phyloP scores from a whole-genome alignment of 2,113 vertebrate species.

The Pseudopodoces humilis region DNA sequence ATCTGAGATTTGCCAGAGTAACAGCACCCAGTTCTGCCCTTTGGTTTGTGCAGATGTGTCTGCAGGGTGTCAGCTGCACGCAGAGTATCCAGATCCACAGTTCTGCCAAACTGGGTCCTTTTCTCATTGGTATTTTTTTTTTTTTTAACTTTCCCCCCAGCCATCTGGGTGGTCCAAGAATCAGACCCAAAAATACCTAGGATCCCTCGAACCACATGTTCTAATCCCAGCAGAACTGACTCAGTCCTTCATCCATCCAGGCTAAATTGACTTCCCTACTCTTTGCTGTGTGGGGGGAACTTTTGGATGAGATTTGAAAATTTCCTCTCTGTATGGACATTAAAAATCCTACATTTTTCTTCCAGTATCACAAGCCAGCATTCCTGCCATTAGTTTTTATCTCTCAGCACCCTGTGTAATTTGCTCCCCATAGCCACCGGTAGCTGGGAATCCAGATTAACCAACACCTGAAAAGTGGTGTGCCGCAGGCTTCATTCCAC shows the following conservation, averaged over 20 bases:
- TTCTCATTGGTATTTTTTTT: not conserved
- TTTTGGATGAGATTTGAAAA: constrained; percentile 55
- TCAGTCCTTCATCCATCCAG: constrained; percentile 61
- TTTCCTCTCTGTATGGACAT: constrained; percentile 15
- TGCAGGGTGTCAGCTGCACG: not conserved
- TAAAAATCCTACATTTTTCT: constrained; percentile 37
- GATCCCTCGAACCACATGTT: constrained; percentile 61
- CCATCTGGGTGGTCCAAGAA: constrained; percentile 62
- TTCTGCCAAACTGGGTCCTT: constrained; percentile 27
- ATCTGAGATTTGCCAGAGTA: not conserved
- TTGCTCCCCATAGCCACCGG: not conserved
- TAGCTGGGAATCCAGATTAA: constrained; percentile 19
- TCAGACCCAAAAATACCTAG: constrained; percentile 45
- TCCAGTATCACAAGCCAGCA: not conserved
- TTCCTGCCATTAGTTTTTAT: constrained; percentile 7
- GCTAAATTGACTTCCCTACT: constrained; percentile 55
- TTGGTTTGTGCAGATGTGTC: not conserved
- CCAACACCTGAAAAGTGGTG: not conserved
- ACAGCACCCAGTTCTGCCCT: constrained; percentile 28
- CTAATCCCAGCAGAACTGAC: constrained; percentile 63
- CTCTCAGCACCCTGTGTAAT: not conserved
- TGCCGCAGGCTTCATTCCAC: not conserved
- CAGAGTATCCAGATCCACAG: constrained; percentile 1
- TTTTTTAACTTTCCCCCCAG: not conserved
- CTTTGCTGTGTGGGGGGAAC: constrained; percentile 24